Evolutionary conservation across 2,888 invertebrate genomes (phyloP), one percentile per base, ranked within the genome.

Genomic region (Sarcophaga carnaria): DNA sequence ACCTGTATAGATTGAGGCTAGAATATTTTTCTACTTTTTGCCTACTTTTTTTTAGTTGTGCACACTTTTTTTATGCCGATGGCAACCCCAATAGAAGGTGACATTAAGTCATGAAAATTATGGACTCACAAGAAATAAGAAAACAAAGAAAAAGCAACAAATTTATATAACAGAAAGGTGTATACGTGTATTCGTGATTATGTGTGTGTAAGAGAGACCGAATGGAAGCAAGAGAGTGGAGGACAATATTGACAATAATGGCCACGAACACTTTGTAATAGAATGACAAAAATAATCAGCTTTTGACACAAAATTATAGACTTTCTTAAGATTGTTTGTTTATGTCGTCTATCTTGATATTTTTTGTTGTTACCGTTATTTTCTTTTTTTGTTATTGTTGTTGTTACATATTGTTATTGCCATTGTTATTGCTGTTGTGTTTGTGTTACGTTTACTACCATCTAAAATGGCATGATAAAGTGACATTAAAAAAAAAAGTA

Each of bases 261-360:
- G 37, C 37, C 10, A 10, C 37, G 10, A 37, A 37, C 37, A 37
- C 37, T 37, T 37, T 22, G 63, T 22, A 20, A 75, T 11, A 25
- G 64, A 75, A 75, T 64, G 37, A 63, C 63, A 77, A 67, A 67
- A 77, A 77, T 77, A 77, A 77, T 59, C 76, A 77, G 76, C 76
- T 77, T 77, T 71, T 77, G 59, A 67, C 67, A 67, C 66, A 77
- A 66, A 67, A 77, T 77, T 77, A 77, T 67, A 77, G 27, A 67
- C 59, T 37, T 10, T 66, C 67, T 77, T 67, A 67, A 59, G 54
- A 59, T 27, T 76, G 76, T 76, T 66, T 64, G 54, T 76, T 76
- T 54, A 66, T 66, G 59, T 27, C 37, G 37, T 37, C 8, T 37
- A 37, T 37, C 37, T 37, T 37, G 37, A 37, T 37, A 37, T 37